Conservation (phyloP, 2,888 invertebrate genomes). For the Ischnus inquisitorius region DNA sequence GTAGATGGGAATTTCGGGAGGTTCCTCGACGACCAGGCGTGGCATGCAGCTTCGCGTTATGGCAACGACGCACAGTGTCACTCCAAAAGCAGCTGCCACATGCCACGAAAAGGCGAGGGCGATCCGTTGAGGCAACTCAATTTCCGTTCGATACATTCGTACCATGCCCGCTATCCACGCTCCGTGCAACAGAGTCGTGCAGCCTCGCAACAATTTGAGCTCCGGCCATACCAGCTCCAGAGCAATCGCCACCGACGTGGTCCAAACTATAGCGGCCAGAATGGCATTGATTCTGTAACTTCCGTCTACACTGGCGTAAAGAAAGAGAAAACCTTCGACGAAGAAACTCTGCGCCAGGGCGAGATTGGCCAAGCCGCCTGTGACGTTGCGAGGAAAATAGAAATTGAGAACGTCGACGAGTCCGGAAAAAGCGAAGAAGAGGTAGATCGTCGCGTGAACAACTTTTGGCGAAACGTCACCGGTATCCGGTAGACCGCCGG, state of each 20-base stretch:
- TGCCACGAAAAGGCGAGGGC: slow-evolving; percentile 81
- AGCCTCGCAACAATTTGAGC: slow-evolving; percentile 77
- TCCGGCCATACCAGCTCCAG: slow-evolving; percentile 82
- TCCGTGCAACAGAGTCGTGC: slow-evolving; percentile 80
- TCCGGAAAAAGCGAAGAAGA: slow-evolving; percentile 84
- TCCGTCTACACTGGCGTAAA: slow-evolving; percentile 73
- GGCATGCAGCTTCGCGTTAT: slow-evolving; percentile 79
- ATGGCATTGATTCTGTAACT: slow-evolving; percentile 73
- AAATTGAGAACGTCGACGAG: slow-evolving; percentile 84
- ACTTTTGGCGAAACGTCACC: slow-evolving; percentile 79
- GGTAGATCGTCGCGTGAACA: slow-evolving; percentile 83
- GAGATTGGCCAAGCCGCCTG: slow-evolving; percentile 82
- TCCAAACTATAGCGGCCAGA: slow-evolving; percentile 78
- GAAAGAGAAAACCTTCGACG: slow-evolving; percentile 83
- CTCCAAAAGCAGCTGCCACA: slow-evolving; percentile 79
- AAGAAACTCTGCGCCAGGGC: slow-evolving; percentile 83
- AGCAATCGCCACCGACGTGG: slow-evolving; percentile 75
- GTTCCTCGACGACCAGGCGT: slow-evolving; percentile 74
- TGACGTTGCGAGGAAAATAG: slow-evolving; percentile 83
- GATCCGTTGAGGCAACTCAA: slow-evolving; percentile 67
- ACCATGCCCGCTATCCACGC: slow-evolving; percentile 82
- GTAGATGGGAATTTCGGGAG: slow-evolving; percentile 81
- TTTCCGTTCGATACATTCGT: slow-evolving; percentile 71
- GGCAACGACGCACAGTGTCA: slow-evolving; percentile 79
- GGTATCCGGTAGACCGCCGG: slow-evolving; percentile 75